Base-by-base conservation (phyloP, 2,888 invertebrate species). In the Ceraclea dissimilis region DNA sequence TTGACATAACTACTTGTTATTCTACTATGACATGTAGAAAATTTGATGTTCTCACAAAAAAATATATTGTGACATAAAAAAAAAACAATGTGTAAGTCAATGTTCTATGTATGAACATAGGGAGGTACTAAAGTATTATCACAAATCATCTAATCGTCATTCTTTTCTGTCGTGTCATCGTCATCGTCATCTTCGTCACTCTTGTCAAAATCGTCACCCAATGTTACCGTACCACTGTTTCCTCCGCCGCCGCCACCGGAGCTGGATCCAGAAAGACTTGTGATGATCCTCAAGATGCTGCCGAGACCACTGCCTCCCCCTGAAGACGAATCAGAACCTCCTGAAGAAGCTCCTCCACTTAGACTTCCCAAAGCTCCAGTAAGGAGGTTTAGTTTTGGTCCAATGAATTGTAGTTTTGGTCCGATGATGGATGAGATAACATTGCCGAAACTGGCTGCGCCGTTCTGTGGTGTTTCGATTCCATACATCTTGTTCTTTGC, bases 401-500 rank as follows among this genome's bases (percentile, higher is more conserved):
- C 84, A 48, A 88, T 76, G 17, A 85, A 73, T 63, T 84, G 84
- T 52, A 89, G 76, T 66, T 86, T 85, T 18, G 85, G 83, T 49
- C 85, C 83, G 57, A 89, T 80, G 46, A 86, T 83, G 61, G 85
- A 83, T 0, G 84, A 80, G 63, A 89, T 79, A 54, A 86, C 73
- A 19, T 83, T 80, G 60, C 81, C 82, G 58, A 89, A 74, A 44
- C 77, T 78, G 13, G 43, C 56, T n/a, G n/a, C 10, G 1, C 53
- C 56, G 4, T 16, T 31, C n/a, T 19, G n/a, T n/a, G 84, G 86
- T 11, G 81, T 66, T 65, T 83, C 83, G 66, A 90, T 90, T 49
- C 85, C 84, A 68, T 83, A 86, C 65, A 84, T 84, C 63, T 81
- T 82, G 71, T 90, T 90, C 70, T 90, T 84, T 65, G 81, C 85